Conservation (phyloP, 2,888 invertebrate species). For the Eremobia ochroleuca region DNA sequence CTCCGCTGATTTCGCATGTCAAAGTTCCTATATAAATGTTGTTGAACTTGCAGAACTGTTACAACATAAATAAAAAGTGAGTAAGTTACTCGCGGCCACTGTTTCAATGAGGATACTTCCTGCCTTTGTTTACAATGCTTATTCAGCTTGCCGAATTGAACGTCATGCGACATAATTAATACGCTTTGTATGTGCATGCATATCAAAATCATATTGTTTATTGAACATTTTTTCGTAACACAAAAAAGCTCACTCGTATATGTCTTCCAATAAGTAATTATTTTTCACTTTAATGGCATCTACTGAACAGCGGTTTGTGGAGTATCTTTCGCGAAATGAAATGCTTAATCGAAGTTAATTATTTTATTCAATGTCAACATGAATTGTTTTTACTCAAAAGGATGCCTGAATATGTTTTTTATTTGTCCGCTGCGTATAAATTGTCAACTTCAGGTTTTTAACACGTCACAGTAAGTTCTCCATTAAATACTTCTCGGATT, state of each 20-base stretch:
- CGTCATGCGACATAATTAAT: conserved; percentile 68
- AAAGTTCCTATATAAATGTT: conserved; percentile 65
- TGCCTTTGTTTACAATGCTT: conserved; percentile 78
- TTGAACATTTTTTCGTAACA: conserved; percentile 43
- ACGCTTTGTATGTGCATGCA: conserved; percentile 59
- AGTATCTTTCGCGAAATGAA: conserved; percentile 1
- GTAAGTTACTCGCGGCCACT: conserved; percentile 51
- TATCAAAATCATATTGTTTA: conserved; percentile 61
- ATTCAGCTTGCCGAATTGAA: conserved; percentile 74
- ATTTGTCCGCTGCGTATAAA: neutral
- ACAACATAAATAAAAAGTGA: conserved; percentile 60
- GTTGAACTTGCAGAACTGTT: conserved; percentile 67
- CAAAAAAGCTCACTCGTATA: conserved; percentile 21
- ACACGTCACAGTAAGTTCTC: neutral
- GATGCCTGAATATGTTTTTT: neutral
- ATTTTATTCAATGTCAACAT: neutral
- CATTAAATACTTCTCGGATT: conserved; percentile 8
- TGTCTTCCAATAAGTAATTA: conserved; percentile 25
- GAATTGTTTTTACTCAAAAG: neutral
- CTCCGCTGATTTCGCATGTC: conserved; percentile 53
- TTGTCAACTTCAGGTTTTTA: neutral
- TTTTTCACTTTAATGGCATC: conserved; percentile 21
- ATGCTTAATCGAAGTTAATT: conserved; percentile 12
- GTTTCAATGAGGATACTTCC: conserved; percentile 73
- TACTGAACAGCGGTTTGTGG: neutral